phyloP scores from a whole-genome alignment of 2,113 vertebrate species.

The Acanthisitta chloris region DNA sequence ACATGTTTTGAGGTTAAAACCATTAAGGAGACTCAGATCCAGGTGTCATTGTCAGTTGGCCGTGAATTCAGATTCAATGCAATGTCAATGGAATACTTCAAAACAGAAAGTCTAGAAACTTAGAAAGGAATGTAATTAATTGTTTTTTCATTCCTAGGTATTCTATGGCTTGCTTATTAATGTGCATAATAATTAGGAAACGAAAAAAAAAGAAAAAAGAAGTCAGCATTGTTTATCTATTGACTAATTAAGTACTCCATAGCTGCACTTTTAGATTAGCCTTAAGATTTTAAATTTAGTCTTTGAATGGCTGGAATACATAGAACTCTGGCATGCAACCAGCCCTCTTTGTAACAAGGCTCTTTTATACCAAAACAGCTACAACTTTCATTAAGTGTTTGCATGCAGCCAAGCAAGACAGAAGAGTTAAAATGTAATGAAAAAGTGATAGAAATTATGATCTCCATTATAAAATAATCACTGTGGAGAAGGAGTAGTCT shows the following conservation, averaged over 20 bases:
- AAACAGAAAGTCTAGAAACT: background rate
- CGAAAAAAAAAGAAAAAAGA: rapidly evolving
- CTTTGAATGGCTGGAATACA: background rate
- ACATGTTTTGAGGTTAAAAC: background rate
- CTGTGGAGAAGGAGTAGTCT: background rate
- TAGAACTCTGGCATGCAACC: background rate
- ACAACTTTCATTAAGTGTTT: background rate
- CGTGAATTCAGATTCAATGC: background rate
- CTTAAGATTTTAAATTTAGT: background rate
- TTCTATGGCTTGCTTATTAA: background rate
- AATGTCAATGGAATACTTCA: background rate
- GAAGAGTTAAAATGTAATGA: background rate
- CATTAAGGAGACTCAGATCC: background rate
- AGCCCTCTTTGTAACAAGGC: background rate
- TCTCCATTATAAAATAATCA: background rate
- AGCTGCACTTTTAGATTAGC: background rate
- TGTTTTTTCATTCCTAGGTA: background rate
- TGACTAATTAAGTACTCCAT: background rate
- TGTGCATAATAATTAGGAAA: background rate
- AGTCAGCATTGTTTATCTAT: background rate
- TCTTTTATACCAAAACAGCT: background rate
- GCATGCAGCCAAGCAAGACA: background rate
- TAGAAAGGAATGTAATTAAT: background rate
- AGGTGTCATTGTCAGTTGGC: background rate
- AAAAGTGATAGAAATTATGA: background rate